These are phyloP conservation scores for Agriopis leucophaearia DNA, from an alignment of 2,888 invertebrate genomes.

Conservation along the genomic window DNA sequence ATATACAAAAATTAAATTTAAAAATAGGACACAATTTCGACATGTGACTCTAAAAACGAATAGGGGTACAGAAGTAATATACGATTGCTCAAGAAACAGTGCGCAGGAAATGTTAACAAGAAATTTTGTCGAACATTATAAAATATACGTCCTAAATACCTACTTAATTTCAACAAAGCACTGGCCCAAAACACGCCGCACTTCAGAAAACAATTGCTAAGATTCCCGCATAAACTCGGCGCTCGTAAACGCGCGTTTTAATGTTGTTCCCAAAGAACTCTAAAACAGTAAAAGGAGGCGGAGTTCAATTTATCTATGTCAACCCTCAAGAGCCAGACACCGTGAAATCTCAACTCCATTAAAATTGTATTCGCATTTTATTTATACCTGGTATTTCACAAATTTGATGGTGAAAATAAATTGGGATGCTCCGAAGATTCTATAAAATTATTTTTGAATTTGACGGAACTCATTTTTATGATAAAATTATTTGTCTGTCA, in stretches of 20 bases:
- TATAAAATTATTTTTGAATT: not conserved
- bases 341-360: slow-evolving; percentile 75
- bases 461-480: not conserved
- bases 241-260: slow-evolving; percentile 49
- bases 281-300: slow-evolving; percentile 61
- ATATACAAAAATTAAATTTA: too few species aligned
- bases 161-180: slow-evolving; percentile 19
- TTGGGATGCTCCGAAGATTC: not conserved
- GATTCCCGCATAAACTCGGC: slow-evolving; percentile 39
- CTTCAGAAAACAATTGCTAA: slow-evolving; percentile 38
- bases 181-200: slow-evolving; percentile 27
- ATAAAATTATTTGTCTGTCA: not conserved
- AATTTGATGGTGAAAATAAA: slow-evolving; percentile 9
- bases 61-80: not conserved
- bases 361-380: slow-evolving; percentile 60
- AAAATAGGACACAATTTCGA: too few species aligned
- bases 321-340: slow-evolving; percentile 69
- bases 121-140: slow-evolving; percentile 3
- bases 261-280: slow-evolving; percentile 56
- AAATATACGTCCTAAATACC: slow-evolving; percentile 12
- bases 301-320: slow-evolving; percentile 74
- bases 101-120: not conserved
- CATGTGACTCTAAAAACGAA: too few species aligned
- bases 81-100: not conserved
- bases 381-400: slow-evolving; percentile 42